Evolutionary conservation across 2,113 vertebrate species (phyloP).

Genomic region (Acrocephalus arundinaceus): DNA sequence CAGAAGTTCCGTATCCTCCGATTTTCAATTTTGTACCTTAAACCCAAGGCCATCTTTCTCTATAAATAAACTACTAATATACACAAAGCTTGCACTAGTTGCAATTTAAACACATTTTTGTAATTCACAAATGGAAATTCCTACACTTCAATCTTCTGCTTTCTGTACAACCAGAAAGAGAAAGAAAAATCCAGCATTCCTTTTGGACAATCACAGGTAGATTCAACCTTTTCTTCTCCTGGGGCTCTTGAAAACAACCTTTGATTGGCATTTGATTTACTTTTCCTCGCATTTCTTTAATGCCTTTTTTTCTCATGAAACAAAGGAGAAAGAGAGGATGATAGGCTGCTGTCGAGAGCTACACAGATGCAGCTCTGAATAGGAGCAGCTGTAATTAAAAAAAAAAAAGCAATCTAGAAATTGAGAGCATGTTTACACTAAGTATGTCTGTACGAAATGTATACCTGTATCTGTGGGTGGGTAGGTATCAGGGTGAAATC

Average conservation of each 20-base stretch:
- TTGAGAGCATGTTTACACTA: neutral
- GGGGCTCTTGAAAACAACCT: neutral
- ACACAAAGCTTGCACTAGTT: neutral
- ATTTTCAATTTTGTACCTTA: neutral
- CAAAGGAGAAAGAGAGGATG: neutral
- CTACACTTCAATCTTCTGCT: neutral
- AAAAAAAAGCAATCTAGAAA: neutral
- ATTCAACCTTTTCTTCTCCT: neutral
- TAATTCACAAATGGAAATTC: neutral
- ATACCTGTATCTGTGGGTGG: neutral
- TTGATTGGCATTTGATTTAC: neutral
- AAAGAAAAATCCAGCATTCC: neutral
- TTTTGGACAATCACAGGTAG: neutral
- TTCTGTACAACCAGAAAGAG: neutral
- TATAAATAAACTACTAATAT: neutral
- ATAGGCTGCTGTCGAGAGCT: neutral
- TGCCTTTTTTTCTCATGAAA: neutral
- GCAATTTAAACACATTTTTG: neutral
- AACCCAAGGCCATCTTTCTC: neutral
- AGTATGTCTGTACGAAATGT: neutral
- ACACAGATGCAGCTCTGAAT: neutral
- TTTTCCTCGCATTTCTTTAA: neutral
- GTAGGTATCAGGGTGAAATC: neutral
- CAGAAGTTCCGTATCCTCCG: rapidly evolving
- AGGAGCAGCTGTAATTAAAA: neutral